Base-by-base conservation (phyloP, 2,888 invertebrate genomes). In the Palloptera scutellata region DNA sequence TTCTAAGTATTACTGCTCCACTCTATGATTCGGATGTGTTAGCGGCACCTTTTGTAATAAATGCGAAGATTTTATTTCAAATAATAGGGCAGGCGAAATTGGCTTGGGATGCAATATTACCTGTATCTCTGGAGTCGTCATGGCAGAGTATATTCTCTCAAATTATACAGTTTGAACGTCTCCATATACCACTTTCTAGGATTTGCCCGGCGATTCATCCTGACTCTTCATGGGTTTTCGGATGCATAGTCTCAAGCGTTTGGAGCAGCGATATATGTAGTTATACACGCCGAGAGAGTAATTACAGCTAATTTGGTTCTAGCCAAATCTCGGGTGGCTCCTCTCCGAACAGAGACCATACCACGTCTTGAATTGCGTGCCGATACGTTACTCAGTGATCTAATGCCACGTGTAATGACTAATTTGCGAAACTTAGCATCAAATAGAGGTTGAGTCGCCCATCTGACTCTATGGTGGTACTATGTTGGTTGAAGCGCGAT, bases 171-270 rank as follows among this genome's bases (percentile, higher is more conserved):
- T 64, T 64, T 55, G 57, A 64, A 13, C 45, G 30, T 13, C 15
- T 64, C 4, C 15, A 58, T 17, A 68, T 72, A 40, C 64, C 68
- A 17, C 52, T 42, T n/a, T n/a, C n/a, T n/a, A n/a, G n/a, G n/a
- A n/a, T n/a, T n/a, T n/a, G n/a, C n/a, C n/a, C n/a, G n/a, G n/a
- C 61, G 17, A 48, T 64, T 17, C 58, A 64, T n/a, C 71, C 71
- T 42, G 67, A 69, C 10, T n/a, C n/a, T n/a, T n/a, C n/a, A n/a
- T n/a, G n/a, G n/a, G n/a, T n/a, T n/a, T n/a, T n/a, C 67, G n/a
- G 72, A 70, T 43, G 69, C 68, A 6, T 70, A 68, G 13, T 51
- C 61, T 9, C 58, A 51, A 17, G 71, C 71, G 40, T 67, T 70
- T 53, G 70, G 67, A 15, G 68, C 72, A n/a, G 68, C 51, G 6